Conservation (phyloP, 2,113 vertebrate genomes). For the Anolis sagrei region DNA sequence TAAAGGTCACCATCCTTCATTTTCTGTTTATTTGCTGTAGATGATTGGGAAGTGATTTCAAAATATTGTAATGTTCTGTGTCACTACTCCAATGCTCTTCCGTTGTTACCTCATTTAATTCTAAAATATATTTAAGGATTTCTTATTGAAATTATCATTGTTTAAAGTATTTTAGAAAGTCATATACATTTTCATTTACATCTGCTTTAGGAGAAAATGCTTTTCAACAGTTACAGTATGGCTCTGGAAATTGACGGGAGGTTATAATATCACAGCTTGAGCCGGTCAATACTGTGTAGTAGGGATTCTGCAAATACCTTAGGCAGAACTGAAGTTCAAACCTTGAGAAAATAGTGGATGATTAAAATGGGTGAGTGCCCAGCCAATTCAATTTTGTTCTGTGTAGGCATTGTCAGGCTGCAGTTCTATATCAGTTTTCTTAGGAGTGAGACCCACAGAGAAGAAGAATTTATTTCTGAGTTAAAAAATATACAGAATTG, state of each 20-base stretch:
- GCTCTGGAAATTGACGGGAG: not conserved
- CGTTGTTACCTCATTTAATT: not conserved
- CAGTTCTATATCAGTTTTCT: not conserved
- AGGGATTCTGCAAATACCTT: not conserved
- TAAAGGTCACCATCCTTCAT: not conserved
- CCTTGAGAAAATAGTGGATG: not conserved
- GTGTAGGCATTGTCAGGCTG: not conserved
- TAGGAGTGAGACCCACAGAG: not conserved
- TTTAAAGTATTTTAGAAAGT: not conserved
- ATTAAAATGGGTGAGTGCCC: not conserved
- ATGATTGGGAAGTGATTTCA: not conserved
- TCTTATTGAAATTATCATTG: not conserved
- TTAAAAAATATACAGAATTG: not conserved
- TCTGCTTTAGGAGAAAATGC: not conserved
- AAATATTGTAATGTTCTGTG: not conserved
- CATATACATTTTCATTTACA: not conserved
- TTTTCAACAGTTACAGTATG: not conserved
- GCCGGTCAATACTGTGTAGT: not conserved
- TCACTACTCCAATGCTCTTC: too few relatives aligned
- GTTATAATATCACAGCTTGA: not conserved
- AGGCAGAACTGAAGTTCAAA: not conserved
- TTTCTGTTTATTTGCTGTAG: not conserved
- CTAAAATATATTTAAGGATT: not conserved
- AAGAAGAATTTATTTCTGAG: not conserved
- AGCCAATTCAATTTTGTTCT: not conserved